Conservation (phyloP, 1,140 invertebrate genomes). For the Orussus abietinus region DNA sequence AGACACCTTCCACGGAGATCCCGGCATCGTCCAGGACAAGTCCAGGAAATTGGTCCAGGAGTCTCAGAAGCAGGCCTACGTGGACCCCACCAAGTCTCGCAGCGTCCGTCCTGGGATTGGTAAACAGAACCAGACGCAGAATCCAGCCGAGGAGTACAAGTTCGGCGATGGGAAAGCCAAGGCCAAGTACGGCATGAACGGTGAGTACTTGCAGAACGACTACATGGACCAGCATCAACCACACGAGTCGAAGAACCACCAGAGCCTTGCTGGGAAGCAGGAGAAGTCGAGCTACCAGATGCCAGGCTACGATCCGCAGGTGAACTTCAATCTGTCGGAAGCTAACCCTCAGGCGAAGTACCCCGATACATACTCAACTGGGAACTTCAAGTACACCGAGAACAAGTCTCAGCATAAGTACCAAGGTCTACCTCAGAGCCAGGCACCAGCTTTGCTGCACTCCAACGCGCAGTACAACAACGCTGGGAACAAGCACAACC, state of each 20-base stretch:
- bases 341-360: slow-evolving; percentile 29
- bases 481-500: slow-evolving; percentile 20
- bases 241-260: slow-evolving; percentile 25
- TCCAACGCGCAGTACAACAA: slow-evolving; percentile 22
- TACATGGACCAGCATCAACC: slow-evolving; percentile 30
- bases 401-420: slow-evolving; percentile 42
- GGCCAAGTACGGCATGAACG: slow-evolving; percentile 41
- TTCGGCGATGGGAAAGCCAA: slow-evolving; percentile 36
- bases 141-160: slow-evolving; percentile 33
- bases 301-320: slow-evolving; percentile 38
- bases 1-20: slow-evolving; percentile 13
- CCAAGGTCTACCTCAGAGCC: slow-evolving; percentile 29
- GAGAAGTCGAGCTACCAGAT: slow-evolving; percentile 37
- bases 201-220: slow-evolving; percentile 42
- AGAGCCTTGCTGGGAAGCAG: slow-evolving; percentile 31
- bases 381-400: slow-evolving; percentile 40
- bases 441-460: slow-evolving; percentile 31
- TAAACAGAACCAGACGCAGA: slow-evolving; percentile 23
- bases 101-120: slow-evolving; percentile 25
- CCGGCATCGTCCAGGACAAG: slow-evolving; percentile 30
- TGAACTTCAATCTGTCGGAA: slow-evolving; percentile 36
- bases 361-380: slow-evolving; percentile 37
- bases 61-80: slow-evolving; percentile 30
- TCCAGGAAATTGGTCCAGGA: slow-evolving; percentile 29
- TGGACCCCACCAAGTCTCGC: slow-evolving; percentile 35